Base-by-base conservation (phyloP, 2,888 invertebrate species). In the Caenorhabditis zanzibari region DNA sequence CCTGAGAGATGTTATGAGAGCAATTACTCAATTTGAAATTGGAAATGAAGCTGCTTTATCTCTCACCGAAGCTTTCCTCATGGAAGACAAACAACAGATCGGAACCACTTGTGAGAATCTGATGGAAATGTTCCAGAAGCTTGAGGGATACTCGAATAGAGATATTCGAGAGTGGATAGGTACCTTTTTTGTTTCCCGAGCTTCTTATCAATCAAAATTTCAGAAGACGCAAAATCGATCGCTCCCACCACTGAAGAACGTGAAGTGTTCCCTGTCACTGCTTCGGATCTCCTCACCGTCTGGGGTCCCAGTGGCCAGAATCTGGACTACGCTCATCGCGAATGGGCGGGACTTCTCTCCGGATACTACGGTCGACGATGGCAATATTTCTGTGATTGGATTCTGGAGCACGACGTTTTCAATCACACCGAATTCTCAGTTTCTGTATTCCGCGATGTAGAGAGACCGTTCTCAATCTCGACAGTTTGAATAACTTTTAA, bases 311-410 rank as follows among this genome's bases (percentile, higher is more conserved):
- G 14, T 6, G 64, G 47, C 19, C 54, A 64, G 69, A 85, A 79
- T 61, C 35, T 66, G 26, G 86, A 86, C 54, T 85, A 85, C 52
- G 84, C 86, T 7, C 84, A 82, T 44, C 85, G 87, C 14, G 84
- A 85, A 38, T 87, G 85, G 85, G 54, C 54, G 12, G 87, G 86
- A 7, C 73, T 87, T 6, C 68, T 87, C 35, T 66, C 56, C 12
- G 81, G 77, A 47, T 88, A 86, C 54, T 88, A 88, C 72, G 80
- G 77, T 10, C 74, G 68, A 14, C 80, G 88, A 41, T 88, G 88
- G 88, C 68, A 72, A 44, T 85, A 85, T 72, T 85, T 87, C 64
- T 88, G 88, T 69, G 81, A 85, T 9, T 85, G 82, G 80, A 61
- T 87, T 68, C 80, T 73, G n/a, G 72, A 72, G n/a, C 71, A 77